phyloP scores from a whole-genome alignment of 2,113 vertebrate species.

The Neodon shergylaensis region DNA sequence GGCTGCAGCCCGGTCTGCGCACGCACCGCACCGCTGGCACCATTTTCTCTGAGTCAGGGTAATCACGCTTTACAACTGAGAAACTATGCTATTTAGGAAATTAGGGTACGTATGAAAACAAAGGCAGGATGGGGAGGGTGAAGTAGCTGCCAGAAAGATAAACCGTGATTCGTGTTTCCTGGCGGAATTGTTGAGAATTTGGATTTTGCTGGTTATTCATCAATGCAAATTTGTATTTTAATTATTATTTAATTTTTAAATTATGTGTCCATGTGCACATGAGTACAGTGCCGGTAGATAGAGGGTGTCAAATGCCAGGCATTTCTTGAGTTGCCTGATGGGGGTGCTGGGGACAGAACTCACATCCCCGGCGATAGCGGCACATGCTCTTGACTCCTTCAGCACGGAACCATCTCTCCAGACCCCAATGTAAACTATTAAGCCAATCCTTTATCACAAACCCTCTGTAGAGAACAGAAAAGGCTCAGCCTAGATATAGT shows the following conservation, averaged over 20 bases:
- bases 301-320: not conserved
- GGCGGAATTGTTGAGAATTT: not conserved
- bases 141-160: not conserved
- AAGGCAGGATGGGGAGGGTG: not conserved
- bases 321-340: not conserved
- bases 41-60: conserved; percentile 47
- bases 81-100: conserved; percentile 62
- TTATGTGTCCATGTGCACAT: too few relatives aligned
- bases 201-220: not conserved
- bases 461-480: conserved; percentile 10
- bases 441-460: conserved; percentile 29
- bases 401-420: not conserved
- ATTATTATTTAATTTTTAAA: not conserved
- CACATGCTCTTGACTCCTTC: not conserved
- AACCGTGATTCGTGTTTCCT: not conserved
- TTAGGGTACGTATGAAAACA: conserved; percentile 55
- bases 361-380: too few relatives aligned
- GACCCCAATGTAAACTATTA: not conserved
- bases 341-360: not conserved
- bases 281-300: not conserved
- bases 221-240: not conserved
- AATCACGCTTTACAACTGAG: conserved; percentile 40
- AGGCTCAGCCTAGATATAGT: not conserved
- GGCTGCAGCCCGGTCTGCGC: not conserved
- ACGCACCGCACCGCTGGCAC: not conserved